phyloP scores from a whole-genome alignment of 2,888 invertebrate species.

The Polydrusus cervinus region DNA sequence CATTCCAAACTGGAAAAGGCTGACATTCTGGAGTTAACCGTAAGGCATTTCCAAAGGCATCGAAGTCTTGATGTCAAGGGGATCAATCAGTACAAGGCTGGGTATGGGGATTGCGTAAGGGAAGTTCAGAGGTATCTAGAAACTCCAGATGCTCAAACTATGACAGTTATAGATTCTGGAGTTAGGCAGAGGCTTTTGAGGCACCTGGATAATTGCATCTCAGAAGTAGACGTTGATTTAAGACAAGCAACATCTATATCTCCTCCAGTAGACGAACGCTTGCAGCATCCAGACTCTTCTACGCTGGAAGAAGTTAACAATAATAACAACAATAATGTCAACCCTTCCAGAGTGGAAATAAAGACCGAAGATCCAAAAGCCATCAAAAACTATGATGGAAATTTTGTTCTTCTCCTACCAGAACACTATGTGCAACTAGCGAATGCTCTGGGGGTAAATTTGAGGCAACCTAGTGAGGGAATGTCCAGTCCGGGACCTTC shows the following conservation, averaged over 20 bases:
- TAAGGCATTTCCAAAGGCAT: slow-evolving; percentile 85
- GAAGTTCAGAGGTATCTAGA: slow-evolving; percentile 78
- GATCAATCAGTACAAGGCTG: slow-evolving; percentile 79
- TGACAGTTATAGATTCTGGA: slow-evolving; percentile 75
- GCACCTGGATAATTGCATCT: slow-evolving; percentile 77
- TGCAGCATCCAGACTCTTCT: slow-evolving; percentile 69
- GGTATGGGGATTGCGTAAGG: slow-evolving; percentile 79
- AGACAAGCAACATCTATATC: slow-evolving; percentile 57
- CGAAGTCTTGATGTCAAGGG: slow-evolving; percentile 79
- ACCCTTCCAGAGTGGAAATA: slow-evolving; percentile 30
- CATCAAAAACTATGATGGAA: slow-evolving; percentile 75
- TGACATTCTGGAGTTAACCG: slow-evolving; percentile 88
- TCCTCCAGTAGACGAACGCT: slow-evolving; percentile 58
- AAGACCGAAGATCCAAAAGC: slow-evolving; percentile 67
- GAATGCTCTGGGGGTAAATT: slow-evolving; percentile 71
- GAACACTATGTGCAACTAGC: slow-evolving; percentile 78
- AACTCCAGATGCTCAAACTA: slow-evolving; percentile 77
- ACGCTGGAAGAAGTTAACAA: slow-evolving; percentile 65
- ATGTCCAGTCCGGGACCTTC: slow-evolving; percentile 59
- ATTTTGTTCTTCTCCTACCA: slow-evolving; percentile 77
- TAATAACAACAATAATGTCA: slow-evolving; percentile 56
- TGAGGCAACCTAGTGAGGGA: slow-evolving; percentile 64
- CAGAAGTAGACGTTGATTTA: slow-evolving; percentile 76
- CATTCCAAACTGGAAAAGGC: slow-evolving; percentile 90
- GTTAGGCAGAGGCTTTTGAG: slow-evolving; percentile 76